Percentiles rank a stretch among this genome's conserved stretches.
phyloP scores from a whole-genome alignment of 1,140 invertebrate genomes.

The Araneus ventricosus region DNA sequence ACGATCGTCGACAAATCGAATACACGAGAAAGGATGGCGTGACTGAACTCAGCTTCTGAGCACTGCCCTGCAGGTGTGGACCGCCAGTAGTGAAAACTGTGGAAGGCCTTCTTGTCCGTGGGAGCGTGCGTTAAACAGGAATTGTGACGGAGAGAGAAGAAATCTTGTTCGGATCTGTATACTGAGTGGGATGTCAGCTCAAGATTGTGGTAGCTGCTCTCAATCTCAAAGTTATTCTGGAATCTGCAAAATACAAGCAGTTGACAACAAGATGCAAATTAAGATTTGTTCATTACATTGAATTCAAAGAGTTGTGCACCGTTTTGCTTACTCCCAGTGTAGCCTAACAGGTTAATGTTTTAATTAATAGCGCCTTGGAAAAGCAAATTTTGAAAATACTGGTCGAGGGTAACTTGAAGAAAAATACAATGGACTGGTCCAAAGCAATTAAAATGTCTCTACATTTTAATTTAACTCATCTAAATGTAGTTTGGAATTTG shows the following conservation, averaged over 20 bases:
- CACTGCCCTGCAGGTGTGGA: neutral
- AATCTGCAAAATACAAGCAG: constrained; percentile 36
- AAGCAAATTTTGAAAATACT: too few species aligned
- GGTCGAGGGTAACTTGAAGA: too few species aligned
- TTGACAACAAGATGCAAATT: too few species aligned
- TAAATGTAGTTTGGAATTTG: too few species aligned
- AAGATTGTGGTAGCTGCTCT: constrained; percentile 48
- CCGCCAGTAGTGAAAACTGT: neutral
- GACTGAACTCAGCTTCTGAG: neutral
- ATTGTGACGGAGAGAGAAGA: neutral
- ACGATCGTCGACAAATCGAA: constrained; percentile 11
- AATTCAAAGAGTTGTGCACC: too few species aligned
- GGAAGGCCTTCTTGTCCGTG: neutral
- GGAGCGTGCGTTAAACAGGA: neutral
- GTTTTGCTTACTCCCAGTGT: too few species aligned
- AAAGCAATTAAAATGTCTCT: too few species aligned
- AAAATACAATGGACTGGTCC: too few species aligned
- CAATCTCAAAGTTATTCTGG: neutral
- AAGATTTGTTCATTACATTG: too few species aligned
- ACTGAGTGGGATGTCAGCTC: neutral
- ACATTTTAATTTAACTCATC: too few species aligned
- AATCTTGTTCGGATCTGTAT: neutral
- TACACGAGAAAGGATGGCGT: neutral
- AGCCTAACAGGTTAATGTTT: too few species aligned
- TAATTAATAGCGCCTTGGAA: too few species aligned